These are phyloP conservation scores for Mirza zaza DNA, from an alignment of 2,113 vertebrate species.

Conservation along the genomic window DNA sequence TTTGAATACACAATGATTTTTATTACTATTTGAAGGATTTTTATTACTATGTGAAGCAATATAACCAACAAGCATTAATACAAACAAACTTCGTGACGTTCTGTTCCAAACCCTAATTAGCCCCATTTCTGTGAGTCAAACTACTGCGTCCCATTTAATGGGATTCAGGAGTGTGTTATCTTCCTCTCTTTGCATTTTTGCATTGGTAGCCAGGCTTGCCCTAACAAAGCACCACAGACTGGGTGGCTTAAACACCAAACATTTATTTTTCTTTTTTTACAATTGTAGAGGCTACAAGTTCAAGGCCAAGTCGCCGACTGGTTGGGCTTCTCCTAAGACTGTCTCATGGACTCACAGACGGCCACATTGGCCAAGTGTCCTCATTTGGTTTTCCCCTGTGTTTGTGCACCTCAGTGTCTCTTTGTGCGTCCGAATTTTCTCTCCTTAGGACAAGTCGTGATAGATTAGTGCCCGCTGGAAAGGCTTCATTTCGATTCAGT, in stretches of 20 bases:
- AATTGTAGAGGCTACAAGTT: background rate
- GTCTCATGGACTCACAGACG: background rate
- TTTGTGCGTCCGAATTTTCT: background rate
- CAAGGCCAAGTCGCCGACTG: background rate
- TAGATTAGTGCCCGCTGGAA: background rate
- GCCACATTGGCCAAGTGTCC: rapidly evolving
- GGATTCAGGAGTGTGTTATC: background rate
- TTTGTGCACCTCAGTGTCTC: rapidly evolving
- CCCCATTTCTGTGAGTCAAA: background rate
- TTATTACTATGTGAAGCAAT: no score
- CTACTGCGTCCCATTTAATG: background rate
- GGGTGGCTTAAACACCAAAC: background rate
- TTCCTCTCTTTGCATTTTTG: background rate
- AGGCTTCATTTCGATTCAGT: background rate
- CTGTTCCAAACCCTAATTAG: background rate
- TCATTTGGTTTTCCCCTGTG: no score
- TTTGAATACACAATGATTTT: no score
- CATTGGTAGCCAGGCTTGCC: background rate
- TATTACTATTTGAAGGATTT: no score
- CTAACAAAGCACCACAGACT: background rate
- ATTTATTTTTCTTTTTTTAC: background rate
- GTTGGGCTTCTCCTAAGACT: background rate
- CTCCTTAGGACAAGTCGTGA: background rate
- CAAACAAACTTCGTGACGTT: background rate
- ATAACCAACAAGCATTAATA: background rate